Base-by-base conservation (phyloP, 2,888 invertebrate genomes). In the Pterobdella sp. region DNA sequence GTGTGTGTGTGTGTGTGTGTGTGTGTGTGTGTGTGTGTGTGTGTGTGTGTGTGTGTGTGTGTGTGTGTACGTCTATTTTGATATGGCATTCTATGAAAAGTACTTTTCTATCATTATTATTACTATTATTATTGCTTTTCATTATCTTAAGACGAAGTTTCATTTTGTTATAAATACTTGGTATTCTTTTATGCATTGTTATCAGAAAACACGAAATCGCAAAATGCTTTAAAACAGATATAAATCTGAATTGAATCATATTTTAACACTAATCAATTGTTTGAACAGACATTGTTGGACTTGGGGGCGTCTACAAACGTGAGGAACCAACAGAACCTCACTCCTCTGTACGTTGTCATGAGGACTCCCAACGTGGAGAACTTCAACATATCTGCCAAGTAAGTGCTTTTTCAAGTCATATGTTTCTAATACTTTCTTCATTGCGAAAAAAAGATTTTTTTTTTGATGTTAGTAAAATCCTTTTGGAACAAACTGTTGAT, bases 231-330 rank as follows among this genome's bases (percentile, higher is more conserved):
- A n/a, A n/a, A n/a, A n/a, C n/a, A n/a, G n/a, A n/a, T n/a, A n/a
- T n/a, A n/a, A n/a, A n/a, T n/a, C n/a, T n/a, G 42, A 14, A 42
- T 42, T 42, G 7, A 42, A 42, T 42, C 18, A 14, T 42, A 14
- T 42, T 14, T 42, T 63, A 63, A 63, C n/a, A 14, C 7, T 29
- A 29, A 63, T 29, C 10, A 63, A 63, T 26, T 63, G 32, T 31
- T 26, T 34, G 10, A 22, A 42, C 81, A 86, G 84, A 94, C 95
- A 0, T 87, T 97, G 34, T 87, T 97, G 76, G 86, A 97, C 84
- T 88, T 97, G 56, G 97, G 97, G 42, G 94, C 94, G 0, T 95
- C 95, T 68, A 95, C 97, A 1, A 96, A 97, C 85, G 94, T 94
- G 85, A 91, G 92, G 80, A 97, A 98, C 84, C 89, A 89, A 76